Evolutionary conservation across 2,797 vertebrate species (phyloP).

Genomic region (Sus cebifrons): DNA sequence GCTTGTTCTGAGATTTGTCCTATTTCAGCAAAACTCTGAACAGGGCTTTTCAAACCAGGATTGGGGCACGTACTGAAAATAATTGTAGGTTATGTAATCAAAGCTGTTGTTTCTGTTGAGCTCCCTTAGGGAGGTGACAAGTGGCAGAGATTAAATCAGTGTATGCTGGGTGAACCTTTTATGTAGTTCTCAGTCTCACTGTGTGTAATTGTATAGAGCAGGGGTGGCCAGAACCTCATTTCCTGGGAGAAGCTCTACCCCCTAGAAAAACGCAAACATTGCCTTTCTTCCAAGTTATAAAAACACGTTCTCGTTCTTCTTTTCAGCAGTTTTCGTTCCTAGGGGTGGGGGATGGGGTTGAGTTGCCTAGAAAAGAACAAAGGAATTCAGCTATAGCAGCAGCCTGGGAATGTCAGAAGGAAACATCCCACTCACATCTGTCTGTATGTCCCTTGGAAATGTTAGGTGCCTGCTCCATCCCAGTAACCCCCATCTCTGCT

Average conservation of each 20-base stretch:
- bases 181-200: background rate
- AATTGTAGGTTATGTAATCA: conserved; percentile 56
- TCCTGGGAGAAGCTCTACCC: background rate
- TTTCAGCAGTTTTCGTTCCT: background rate
- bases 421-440: background rate
- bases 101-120: conserved; percentile 49
- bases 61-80: background rate
- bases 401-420: background rate
- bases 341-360: background rate
- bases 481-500: background rate
- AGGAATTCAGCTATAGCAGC: background rate
- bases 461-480: background rate
- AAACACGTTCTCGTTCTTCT: conserved; percentile 25
- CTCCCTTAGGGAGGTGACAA: background rate
- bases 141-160: conserved; percentile 29
- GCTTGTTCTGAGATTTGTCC: background rate
- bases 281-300: background rate
- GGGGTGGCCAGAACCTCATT: background rate
- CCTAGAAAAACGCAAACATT: conserved; percentile 26
- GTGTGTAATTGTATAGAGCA: conserved; percentile 36
- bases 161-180: conserved; percentile 16
- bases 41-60: conserved; percentile 8
- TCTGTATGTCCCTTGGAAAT: background rate
- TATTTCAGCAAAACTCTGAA: conserved; percentile 38
- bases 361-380: conserved; percentile 5